phyloP scores from a whole-genome alignment of 2,888 invertebrate species.

The Willowsia nigromaculata region DNA sequence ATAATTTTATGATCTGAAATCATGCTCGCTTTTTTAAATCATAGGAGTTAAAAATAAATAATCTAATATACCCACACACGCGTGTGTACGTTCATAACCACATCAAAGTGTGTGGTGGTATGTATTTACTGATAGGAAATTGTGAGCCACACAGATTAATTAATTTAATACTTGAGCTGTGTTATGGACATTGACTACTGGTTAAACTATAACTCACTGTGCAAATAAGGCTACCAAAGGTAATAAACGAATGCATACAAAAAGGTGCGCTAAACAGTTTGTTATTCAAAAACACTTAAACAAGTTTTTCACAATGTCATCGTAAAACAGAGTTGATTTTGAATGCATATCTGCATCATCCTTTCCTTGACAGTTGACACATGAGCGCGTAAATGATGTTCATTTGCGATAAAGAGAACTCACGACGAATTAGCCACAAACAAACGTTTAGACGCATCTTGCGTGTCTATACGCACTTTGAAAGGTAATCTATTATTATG shows the following conservation, averaged over 20 bases:
- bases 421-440: not conserved
- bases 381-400: slow-evolving; percentile 5
- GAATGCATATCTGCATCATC: slow-evolving; percentile 35
- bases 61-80: too few relatives aligned
- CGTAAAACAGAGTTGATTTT: not conserved
- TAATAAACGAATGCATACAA: too few relatives aligned
- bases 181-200: too few relatives aligned
- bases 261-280: not conserved
- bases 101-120: too few relatives aligned
- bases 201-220: too few relatives aligned
- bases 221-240: not conserved
- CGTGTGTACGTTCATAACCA: too few relatives aligned
- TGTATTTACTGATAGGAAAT: too few relatives aligned
- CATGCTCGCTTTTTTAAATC: too few relatives aligned
- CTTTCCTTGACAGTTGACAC: slow-evolving; percentile 38
- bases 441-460: not conserved
- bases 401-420: not conserved
- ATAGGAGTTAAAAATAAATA: too few relatives aligned
- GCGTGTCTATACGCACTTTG: slow-evolving; percentile 31
- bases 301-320: slow-evolving; percentile 32
- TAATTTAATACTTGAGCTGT: too few relatives aligned
- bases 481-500: not conserved
- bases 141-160: too few relatives aligned
- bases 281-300: not conserved
- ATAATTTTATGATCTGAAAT: too few relatives aligned